phyloP scores from a whole-genome alignment of 2,113 vertebrate species.

The Canis aureus region DNA sequence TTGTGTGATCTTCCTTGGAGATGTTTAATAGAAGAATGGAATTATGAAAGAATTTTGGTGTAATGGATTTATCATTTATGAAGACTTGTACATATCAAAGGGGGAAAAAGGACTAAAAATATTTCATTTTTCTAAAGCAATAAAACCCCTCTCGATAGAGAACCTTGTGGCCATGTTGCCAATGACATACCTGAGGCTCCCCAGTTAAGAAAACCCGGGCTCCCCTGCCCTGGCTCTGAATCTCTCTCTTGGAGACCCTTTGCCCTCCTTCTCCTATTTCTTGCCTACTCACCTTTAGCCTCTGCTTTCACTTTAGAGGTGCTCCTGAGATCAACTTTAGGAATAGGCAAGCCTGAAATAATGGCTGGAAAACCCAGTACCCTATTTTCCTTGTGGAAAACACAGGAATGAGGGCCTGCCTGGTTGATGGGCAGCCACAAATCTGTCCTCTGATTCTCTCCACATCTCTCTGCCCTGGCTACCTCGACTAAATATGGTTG shows the following conservation, averaged over 20 bases:
- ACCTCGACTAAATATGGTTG: not conserved
- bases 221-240: not conserved
- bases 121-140: not conserved
- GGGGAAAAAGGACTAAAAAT: not conserved
- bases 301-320: not conserved
- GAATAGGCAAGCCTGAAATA: not conserved
- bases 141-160: not conserved
- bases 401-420: accelerated
- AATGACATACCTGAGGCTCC: not conserved
- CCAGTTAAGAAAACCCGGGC: not conserved
- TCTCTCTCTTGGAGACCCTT: not conserved
- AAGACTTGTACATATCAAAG: not conserved
- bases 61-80: not conserved
- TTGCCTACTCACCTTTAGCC: not conserved
- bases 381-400: not conserved
- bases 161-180: not conserved
- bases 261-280: not conserved
- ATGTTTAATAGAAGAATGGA: slow-evolving; percentile 4
- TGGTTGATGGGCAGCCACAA: not conserved
- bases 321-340: not conserved
- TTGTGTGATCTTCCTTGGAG: not conserved
- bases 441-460: not conserved
- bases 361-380: not conserved
- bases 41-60: not conserved
- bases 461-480: not conserved